These are phyloP conservation scores for Zoanthus solanderi DNA, from an alignment of 92 coral and sea anemone species.

Conservation along the genomic window DNA sequence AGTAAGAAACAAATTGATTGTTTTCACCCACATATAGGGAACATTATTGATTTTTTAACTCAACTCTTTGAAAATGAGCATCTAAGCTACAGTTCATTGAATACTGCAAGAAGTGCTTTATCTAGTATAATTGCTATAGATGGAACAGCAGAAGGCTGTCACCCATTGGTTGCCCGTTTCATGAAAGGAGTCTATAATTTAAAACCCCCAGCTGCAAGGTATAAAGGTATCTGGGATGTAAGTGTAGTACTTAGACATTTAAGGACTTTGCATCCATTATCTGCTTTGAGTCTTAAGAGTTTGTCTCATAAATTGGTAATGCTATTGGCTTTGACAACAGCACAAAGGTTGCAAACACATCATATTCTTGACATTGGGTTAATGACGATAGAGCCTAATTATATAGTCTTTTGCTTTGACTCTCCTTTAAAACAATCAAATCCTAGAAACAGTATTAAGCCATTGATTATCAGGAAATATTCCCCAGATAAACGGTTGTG, in stretches of 20 bases:
- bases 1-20: slow-evolving; percentile 56
- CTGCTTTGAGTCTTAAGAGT: not conserved
- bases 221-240: slow-evolving; percentile 54
- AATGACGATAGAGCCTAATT: not conserved
- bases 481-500: not conserved
- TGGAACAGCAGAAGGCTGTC: slow-evolving; percentile 23
- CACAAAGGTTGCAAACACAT: not conserved
- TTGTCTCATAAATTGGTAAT: not conserved
- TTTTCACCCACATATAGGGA: slow-evolving; percentile 41
- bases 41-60: slow-evolving; percentile 50
- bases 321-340: not conserved
- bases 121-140: slow-evolving; percentile 46
- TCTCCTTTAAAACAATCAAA: slow-evolving; percentile 9
- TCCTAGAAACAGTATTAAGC: not conserved
- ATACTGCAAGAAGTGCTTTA: slow-evolving; percentile 61
- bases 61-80: slow-evolving; percentile 39
- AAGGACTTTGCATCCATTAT: not conserved
- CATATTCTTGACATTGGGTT: not conserved
- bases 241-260: not conserved
- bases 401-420: slow-evolving; percentile 1
- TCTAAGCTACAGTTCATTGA: slow-evolving; percentile 56
- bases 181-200: slow-evolving; percentile 43
- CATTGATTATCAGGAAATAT: not conserved
- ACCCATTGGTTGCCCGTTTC: slow-evolving; percentile 46
- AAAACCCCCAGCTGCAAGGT: slow-evolving; percentile 33